A percentile compares a stretch with the other conserved stretches of the same genome.
These are phyloP conservation scores for Bombyx mori DNA, from an alignment of 1,140 invertebrate genomes.

Conservation along the genomic window DNA sequence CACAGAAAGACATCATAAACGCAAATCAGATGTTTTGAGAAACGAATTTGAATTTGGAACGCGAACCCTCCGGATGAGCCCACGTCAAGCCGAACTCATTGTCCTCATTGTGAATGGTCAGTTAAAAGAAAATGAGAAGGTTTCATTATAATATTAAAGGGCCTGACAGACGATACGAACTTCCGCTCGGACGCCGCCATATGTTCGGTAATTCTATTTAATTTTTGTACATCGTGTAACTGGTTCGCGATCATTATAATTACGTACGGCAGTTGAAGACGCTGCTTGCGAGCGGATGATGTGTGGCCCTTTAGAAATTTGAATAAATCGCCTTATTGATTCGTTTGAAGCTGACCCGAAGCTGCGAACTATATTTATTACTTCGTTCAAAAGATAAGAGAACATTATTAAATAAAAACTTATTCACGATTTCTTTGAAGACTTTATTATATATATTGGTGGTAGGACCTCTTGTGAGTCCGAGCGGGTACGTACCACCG, in stretches of 20 bases:
- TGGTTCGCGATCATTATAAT: slow-evolving; percentile 18
- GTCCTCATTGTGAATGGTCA: slow-evolving; percentile 61
- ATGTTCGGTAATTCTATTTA: slow-evolving; percentile 47
- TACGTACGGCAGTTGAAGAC: neutral
- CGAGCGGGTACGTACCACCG: no score
- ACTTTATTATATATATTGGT: no score
- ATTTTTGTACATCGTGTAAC: slow-evolving; percentile 38
- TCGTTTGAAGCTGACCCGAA: no score
- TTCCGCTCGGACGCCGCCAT: slow-evolving; percentile 57
- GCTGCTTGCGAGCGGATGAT: no score
- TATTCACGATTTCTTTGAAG: no score
- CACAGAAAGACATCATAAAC: no score
- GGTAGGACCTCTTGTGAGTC: no score
- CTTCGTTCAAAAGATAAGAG: no score
- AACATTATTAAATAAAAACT: no score
- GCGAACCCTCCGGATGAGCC: slow-evolving; percentile 45
- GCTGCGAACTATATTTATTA: no score
- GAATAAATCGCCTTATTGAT: no score
- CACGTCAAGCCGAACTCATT: slow-evolving; percentile 42
- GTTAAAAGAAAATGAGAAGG: slow-evolving; percentile 49
- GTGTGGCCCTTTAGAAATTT: no score
- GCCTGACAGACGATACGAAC: slow-evolving; percentile 61
- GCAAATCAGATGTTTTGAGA: slow-evolving; percentile 7
- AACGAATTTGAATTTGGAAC: slow-evolving; percentile 17
- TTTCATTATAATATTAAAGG: slow-evolving; percentile 65